These are phyloP conservation scores for Ageneiosus marmoratus DNA, from an alignment of 2,113 vertebrate species.

Conservation along the genomic window DNA sequence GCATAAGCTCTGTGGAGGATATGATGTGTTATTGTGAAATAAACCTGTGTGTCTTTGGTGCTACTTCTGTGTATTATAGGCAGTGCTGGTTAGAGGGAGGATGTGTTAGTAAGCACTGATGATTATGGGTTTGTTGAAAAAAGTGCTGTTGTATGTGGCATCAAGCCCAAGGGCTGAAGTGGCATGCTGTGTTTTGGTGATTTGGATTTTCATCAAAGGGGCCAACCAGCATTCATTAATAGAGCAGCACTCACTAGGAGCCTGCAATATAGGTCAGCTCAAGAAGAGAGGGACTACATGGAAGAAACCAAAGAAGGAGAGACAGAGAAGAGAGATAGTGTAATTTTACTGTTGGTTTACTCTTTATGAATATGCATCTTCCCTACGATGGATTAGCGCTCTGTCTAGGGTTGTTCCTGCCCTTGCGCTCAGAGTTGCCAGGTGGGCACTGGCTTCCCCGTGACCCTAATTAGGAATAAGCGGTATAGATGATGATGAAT, in stretches of 20 bases:
- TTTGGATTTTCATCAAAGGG: conserved; percentile 73
- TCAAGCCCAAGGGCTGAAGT: conserved; percentile 65
- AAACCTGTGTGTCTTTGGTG: conserved; percentile 47
- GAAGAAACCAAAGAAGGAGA: conserved; percentile 27
- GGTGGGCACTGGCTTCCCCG: too few relatives aligned
- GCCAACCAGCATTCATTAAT: conserved; percentile 62
- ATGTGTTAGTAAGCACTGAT: conserved; percentile 57
- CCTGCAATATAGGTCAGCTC: conserved; percentile 72
- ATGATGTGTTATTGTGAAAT: conserved; percentile 40
- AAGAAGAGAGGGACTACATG: conserved; percentile 38
- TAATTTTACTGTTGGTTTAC: conserved; percentile 49
- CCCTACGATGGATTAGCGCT: too few relatives aligned
- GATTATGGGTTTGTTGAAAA: conserved; percentile 56
- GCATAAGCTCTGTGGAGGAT: conserved; percentile 4
- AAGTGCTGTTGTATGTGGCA: conserved; percentile 63
- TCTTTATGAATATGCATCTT: too few relatives aligned
- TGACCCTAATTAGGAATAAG: too few relatives aligned
- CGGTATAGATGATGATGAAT: too few relatives aligned
- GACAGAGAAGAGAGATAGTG: conserved; percentile 47
- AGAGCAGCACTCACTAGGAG: conserved; percentile 75
- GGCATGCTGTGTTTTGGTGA: conserved; percentile 64
- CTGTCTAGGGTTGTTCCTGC: too few relatives aligned
- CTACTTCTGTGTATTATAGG: not conserved
- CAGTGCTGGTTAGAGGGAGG: conserved; percentile 41
- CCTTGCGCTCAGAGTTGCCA: too few relatives aligned